Evolutionary conservation across 2,797 vertebrate species (phyloP).

Genomic region (Triplophysa yarkandensis): DNA sequence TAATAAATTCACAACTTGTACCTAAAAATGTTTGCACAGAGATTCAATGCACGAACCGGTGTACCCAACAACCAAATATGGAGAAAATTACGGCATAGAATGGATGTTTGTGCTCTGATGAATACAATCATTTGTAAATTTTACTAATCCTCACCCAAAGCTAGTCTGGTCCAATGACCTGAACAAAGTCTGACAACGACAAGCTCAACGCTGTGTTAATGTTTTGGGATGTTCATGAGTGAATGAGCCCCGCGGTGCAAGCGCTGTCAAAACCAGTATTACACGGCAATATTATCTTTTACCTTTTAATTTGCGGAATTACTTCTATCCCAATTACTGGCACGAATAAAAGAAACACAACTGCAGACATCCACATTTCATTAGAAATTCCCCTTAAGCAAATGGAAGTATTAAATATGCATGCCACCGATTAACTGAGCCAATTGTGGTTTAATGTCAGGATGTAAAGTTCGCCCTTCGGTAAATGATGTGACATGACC

Average conservation of each 20-base stretch:
- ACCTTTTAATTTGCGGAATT: not conserved
- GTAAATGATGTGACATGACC: constrained; percentile 18
- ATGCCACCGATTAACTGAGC: constrained; percentile 28
- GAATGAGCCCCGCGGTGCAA: not conserved
- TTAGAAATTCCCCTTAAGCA: constrained; percentile 28
- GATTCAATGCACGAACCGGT: not conserved
- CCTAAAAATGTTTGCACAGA: not conserved
- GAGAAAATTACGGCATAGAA: not conserved
- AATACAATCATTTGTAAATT: constrained; percentile 19
- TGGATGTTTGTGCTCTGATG: not conserved
- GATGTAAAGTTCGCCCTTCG: constrained; percentile 5
- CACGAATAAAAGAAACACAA: not conserved
- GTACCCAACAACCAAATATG: not conserved
- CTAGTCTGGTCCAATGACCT: constrained; percentile 4
- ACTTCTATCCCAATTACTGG: constrained; percentile 13
- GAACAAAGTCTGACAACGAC: constrained; percentile 7
- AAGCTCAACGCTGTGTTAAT: not conserved
- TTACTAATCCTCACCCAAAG: constrained; percentile 8
- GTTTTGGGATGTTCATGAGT: not conserved
- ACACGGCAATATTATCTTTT: constrained; percentile 7
- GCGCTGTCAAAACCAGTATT: constrained; percentile 18
- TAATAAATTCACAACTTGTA: not conserved
- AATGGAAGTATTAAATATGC: constrained; percentile 34
- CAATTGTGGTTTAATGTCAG: constrained; percentile 30
- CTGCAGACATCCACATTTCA: not conserved